Evolutionary conservation across 2,113 vertebrate genomes (phyloP), one percentile per base, ranked within the genome.

Genomic region (Himantopus leucocephalus): DNA sequence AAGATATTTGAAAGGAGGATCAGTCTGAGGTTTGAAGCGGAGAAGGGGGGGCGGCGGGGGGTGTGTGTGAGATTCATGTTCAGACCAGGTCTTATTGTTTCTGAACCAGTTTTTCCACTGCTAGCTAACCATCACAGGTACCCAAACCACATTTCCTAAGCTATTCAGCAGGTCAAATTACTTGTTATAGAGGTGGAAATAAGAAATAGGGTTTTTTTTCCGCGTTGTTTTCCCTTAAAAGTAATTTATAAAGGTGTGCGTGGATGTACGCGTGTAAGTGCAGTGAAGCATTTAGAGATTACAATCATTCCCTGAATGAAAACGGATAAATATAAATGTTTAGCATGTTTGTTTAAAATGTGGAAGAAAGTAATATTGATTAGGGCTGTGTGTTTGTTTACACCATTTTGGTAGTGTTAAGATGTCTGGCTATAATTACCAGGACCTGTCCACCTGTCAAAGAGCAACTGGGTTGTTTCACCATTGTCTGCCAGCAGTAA

Each of bases 391-490:
- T 98, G 96, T 97, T 98, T 98, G 97, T 98, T 98, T 98, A 97
- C 96, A 96, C 95, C 95, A 63, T 87, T 97, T 92, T 95, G 95
- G 95, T 97, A 90, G 94, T 96, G 98, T 98, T 97, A 97, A 98
- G 94, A 98, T 97, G 96, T 96, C 97, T 97, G 97, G 92, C 96
- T 97, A 90, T 98, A 98, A 98, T 98, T 98, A 98, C 98, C 97
- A 97, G 96, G 98, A 96, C 98, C 97, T 97, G 97, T 98, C 97
- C 97, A 98, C 97, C 98, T 99, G 98, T 98, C 98, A 98, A 97
- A 97, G 97, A 98, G 97, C 92, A 96, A 98, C 96, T 98, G 97
- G 96, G 94, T 98, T 97, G 96, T 98, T 98, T 98, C 98, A 98
- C 97, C 97, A 97, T 98, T 98, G 98, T 97, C 93, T 98, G 96